Evolutionary conservation across 2,888 invertebrate species (phyloP).

Genomic region (Orgyia antiqua): DNA sequence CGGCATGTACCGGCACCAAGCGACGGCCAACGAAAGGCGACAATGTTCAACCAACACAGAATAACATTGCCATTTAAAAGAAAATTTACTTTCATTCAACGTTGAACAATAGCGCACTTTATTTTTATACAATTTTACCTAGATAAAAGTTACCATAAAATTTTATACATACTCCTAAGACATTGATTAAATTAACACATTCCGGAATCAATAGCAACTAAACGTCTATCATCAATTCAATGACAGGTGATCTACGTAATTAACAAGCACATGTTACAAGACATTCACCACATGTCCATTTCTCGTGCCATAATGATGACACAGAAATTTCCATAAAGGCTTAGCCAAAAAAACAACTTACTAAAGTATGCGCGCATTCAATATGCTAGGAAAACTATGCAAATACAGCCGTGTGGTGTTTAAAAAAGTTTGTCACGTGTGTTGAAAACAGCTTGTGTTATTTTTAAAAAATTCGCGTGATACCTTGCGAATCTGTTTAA

Average conservation of each 20-base stretch:
- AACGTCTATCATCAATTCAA: no score
- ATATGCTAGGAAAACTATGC: slow-evolving; percentile 44
- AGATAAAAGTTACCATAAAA: slow-evolving; percentile 11
- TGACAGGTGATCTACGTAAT: slow-evolving; percentile 32
- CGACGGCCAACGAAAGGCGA: slow-evolving; percentile 70
- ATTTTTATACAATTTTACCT: slow-evolving; percentile 46
- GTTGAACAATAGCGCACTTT: slow-evolving; percentile 49
- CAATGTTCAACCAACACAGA: slow-evolving; percentile 68
- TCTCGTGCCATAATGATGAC: slow-evolving; percentile 21
- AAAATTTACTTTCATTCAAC: slow-evolving; percentile 70
- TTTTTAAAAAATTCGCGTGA: no score
- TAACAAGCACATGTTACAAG: slow-evolving; percentile 26
- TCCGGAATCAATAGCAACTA: no score
- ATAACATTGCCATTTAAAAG: slow-evolving; percentile 69
- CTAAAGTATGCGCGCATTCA: slow-evolving; percentile 28
- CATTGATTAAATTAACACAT: no score
- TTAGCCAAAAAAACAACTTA: slow-evolving; percentile 18
- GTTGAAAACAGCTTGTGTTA: no score
- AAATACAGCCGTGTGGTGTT: slow-evolving; percentile 33
- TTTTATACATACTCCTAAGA: not conserved
- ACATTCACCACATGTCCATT: slow-evolving; percentile 10
- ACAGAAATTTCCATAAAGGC: slow-evolving; percentile 17
- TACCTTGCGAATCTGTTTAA: no score
- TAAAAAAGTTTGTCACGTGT: slow-evolving; percentile 12
- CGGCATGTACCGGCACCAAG: slow-evolving; percentile 72